Base-by-base conservation (phyloP, 2,888 invertebrate species). In the Scaptodrosophila latifasciaeformis region DNA sequence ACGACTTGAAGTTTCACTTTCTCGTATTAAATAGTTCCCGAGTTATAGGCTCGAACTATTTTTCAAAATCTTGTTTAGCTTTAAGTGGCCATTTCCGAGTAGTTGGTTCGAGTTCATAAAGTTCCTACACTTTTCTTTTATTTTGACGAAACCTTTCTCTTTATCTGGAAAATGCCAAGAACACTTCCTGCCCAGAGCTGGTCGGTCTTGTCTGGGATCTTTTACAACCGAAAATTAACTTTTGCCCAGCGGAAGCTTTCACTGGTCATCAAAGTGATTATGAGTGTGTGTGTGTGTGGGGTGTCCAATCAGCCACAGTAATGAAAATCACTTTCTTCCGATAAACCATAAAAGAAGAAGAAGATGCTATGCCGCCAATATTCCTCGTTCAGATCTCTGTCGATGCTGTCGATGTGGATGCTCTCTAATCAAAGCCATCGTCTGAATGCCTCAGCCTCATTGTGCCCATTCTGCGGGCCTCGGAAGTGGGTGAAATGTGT, bases 321-420 rank as follows among this genome's bases (percentile, higher is more conserved):
- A 27, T 9, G 9, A 49, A 57, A 69, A 72, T 72, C 72, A 72
- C 72, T 72, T 72, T 72, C 80, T 66, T 62, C 50, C 57, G 42
- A 29, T 31, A 29, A 37, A 10, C 37, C 15, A 15, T 34, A 34
- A 34, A 34, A 34, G 34, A 34, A 15, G 10, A 18, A 19, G 40
- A 40, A 19, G 51, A 24, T 24, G 24, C 50, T 46, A 40, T 17
- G 35, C 15, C 13, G 31, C 42, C 42, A 5, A 18, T 58, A 39
- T 37, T 3, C 57, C 45, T 49, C 40, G 31, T 29, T 15, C 39
- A 39, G 39, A 45, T 6, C 29, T 29, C 29, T 21, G 44, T 21
- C 43, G 19, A 29, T 44, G 65, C 53, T 68, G 68, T 68, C 49
- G 68, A 56, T 59, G 48, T 44, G 48, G 31, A 45, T 15, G 37